Base-by-base conservation (phyloP, 1,140 invertebrate species). In the Lucilia cuprina region DNA sequence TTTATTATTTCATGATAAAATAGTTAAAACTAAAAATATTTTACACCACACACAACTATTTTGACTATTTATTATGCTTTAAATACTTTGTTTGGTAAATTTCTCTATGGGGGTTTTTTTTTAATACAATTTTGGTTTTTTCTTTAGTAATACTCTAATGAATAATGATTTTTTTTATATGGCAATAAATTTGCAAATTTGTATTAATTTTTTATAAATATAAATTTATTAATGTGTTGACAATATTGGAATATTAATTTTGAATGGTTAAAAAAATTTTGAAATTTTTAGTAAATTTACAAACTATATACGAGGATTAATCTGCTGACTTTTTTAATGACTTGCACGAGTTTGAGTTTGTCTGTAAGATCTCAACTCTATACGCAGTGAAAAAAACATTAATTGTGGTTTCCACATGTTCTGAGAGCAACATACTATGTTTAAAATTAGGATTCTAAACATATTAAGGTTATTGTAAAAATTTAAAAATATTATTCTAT, bases 61-160 rank as follows among this genome's bases (percentile, higher is more conserved):
- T 70, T 70, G 12, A 70, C 65, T 70, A 70, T 70, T 70, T 70
- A 70, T 70, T 70, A 70, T 70, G 65, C 65, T 70, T 70, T 21
- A 70, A 70, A 70, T 70, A 70, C 65, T 70, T 21, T 70, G 21
- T 70, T 70, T 21, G 65, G n/a, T 70, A 70, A 21, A 70, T 70
- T 70, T 70, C 65, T 21, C 65, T 25, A 70, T 21, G n/a, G 17
- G n/a, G n/a, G n/a, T n/a, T n/a, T n/a, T n/a, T n/a, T n/a, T n/a
- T n/a, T n/a, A n/a, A n/a, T n/a, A n/a, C n/a, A n/a, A n/a, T 70
- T 70, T 60, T 60, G 50, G 13, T 60, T 60, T 41, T 41, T 70
- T 70, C n/a, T 70, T 70, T 70, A 70, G 21, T 25, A 21, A 21
- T 21, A 60, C n/a, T 60, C n/a, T 0, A 17, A 70, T 70, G 21